Base-by-base conservation (phyloP, 2,113 vertebrate species). In the Megaceryle maxima region DNA sequence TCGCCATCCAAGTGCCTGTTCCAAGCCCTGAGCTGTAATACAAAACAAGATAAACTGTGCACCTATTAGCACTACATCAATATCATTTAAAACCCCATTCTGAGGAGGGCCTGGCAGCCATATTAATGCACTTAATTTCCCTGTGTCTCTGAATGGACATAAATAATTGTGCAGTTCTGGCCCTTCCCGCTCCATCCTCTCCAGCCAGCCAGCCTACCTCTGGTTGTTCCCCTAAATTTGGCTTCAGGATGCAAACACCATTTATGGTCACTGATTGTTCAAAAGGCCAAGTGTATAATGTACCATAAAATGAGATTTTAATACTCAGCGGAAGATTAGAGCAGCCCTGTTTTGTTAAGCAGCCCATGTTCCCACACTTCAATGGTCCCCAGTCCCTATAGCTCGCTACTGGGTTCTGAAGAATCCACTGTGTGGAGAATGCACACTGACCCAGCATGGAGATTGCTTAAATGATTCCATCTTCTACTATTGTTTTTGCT, bases 271-370 rank as follows among this genome's bases (percentile, higher is more conserved):
- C 85, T 28, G 92, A 96, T 97, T 97, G 97, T 96, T 97, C 79
- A 14, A 97, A 95, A 97, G 97, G 97, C 96, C 97, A 97, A 97
- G 92, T 84, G 93, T 96, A 98, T 97, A 98, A 98, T 94, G 96
- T 70, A 94, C 96, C 97, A 98, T 94, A 97, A 98, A 98, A 98
- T 97, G 93, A 97, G 97, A 97, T 97, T 97, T 97, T 96, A 96
- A 95, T 97, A 83, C 97, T 92, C 82, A 7, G 92, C 90, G 91
- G 94, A 96, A 95, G 93, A 95, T 77, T 51, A 28, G 77, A 92
- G 83, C 82, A 33, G 78, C 79, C 94, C 91, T 75, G 75, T 67
- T 88, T 80, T 78, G 73, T 87, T 73, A 53, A 83, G 82, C 7
- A 41, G 74, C 48, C 67, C 63, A 29, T 39, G 57, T 92, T 96